Base-by-base conservation (phyloP, 2,113 vertebrate species). In the Ophiodon elongatus region DNA sequence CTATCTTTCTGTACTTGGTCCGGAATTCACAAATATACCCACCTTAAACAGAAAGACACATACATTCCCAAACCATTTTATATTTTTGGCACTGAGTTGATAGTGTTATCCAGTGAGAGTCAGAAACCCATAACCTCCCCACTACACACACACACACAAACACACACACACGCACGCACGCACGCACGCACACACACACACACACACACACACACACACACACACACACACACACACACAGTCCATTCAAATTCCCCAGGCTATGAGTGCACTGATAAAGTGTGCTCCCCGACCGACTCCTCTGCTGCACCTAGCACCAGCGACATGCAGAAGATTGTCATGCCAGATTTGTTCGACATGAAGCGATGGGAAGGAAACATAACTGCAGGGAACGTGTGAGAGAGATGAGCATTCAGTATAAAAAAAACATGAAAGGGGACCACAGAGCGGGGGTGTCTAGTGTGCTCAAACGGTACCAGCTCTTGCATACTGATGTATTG, bases 331-430 rank as follows among this genome's bases (percentile, higher is more conserved):
- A 73, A 86, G 87, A 93, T 91, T 91, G 91, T 88, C 90, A 86
- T 73, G 87, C 78, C 90, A 86, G 84, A 91, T 92, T 93, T 91
- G 89, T 90, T 90, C 62, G 59, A 91, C 89, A 90, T 86, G 90
- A 85, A 88, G 85, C 52, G 45, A 89, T 76, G 88, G 84, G 79
- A 83, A 83, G 47, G 78, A 87, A 91, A 86, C 87, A 88, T 82
- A 57, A 90, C 90, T 89, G 90, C 80, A 64, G 92, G 90, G 91
- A 87, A 78, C 45, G 39, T 67, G 73, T 68, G 87, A 88, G 70
- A 63, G 81, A 88, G 83, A 91, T 81, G 88, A 90, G 82, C 84
- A 81, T 80, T 85, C 63, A 80, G 73, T 54, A 78, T 71, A 70
- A 62, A 75, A 67, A 86, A 86, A 63, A 88, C 29, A 86, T 77